Base-by-base conservation (phyloP, 2,888 invertebrate genomes). In the Germaria angustata region DNA sequence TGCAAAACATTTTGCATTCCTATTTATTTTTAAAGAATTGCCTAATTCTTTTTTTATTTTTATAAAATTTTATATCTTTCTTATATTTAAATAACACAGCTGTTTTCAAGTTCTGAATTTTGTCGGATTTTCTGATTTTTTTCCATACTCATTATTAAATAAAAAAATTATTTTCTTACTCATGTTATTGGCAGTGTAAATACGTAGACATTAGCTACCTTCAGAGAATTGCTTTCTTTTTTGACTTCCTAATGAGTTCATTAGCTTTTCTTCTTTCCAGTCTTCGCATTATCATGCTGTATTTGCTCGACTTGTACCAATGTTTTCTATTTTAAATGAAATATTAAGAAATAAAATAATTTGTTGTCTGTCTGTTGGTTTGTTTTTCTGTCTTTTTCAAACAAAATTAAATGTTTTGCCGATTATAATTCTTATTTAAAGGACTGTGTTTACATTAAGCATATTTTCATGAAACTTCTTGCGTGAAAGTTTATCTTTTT, bases 181-280 rank as follows among this genome's bases (percentile, higher is more conserved):
- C 1, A 24, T 51, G 49, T 49, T 24, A 11, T 6, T n/a, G 13
- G 13, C 49, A 49, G 49, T 24, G 49, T 28, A 36, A 13, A 57
- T 36, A 13, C 20, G 13, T 55, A 39, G 8, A 11, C 1, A 15
- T 28, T 20, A 39, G 6, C 11, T 46, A 61, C 32, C 41, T 59
- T 8, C 4, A 34, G 13, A 34, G 28, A 59, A 32, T 68, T 76
- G 39, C 59, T 69, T 63, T 15, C 11, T 11, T 66, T 49, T 49
- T 61, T 68, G 13, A 69, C 51, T 68, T 61, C 49, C 59, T 68
- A 77, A 69, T 69, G 53, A 78, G 53, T 78, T 78, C 53, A 78
- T 78, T 78, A 71, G 63, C 53, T 46, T 69, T n/a, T 36, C 61
- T 49, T 32, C 20, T 13, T 32, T 41, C 2, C 2, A 9, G n/a